A percentile compares a stretch with the other conserved stretches of the same genome.
Conservation (phyloP, 2,888 invertebrate species). For the Carterocephalus palaemon region DNA sequence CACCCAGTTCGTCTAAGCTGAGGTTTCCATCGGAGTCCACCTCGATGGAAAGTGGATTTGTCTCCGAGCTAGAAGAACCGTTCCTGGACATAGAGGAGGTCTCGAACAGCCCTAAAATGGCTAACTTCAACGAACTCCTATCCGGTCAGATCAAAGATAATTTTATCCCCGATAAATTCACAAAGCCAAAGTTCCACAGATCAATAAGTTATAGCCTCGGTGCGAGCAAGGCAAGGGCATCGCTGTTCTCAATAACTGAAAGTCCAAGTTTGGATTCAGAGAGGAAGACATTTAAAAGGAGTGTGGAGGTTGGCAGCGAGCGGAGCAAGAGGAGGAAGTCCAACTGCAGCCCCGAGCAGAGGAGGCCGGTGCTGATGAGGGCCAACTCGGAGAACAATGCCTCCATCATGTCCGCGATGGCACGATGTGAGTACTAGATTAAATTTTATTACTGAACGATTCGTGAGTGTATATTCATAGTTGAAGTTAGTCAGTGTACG, state of each 20-base stretch:
- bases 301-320: slow-evolving; percentile 53
- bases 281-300: slow-evolving; percentile 76
- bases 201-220: slow-evolving; percentile 62
- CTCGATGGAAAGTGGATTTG: slow-evolving; percentile 69
- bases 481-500: not conserved
- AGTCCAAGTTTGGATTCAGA: slow-evolving; percentile 48
- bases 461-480: slow-evolving; percentile 1
- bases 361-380: slow-evolving; percentile 74
- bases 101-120: slow-evolving; percentile 62
- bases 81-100: slow-evolving; percentile 62
- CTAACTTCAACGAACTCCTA: slow-evolving; percentile 57
- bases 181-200: slow-evolving; percentile 44
- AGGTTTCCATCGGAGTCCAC: slow-evolving; percentile 61
- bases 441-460: not conserved
- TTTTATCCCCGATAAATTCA: slow-evolving; percentile 40
- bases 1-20: slow-evolving; percentile 44
- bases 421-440: slow-evolving; percentile 77
- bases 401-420: slow-evolving; percentile 85
- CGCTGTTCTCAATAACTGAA: slow-evolving; percentile 53
- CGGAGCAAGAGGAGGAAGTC: slow-evolving; percentile 60
- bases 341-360: slow-evolving; percentile 37
- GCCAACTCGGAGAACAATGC: slow-evolving; percentile 89
- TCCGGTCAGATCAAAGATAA: slow-evolving; percentile 61
- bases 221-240: slow-evolving; percentile 43
- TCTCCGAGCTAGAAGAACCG: slow-evolving; percentile 69